Evolutionary conservation across 2,888 invertebrate species (phyloP).

Genomic region (Ophraella communa): DNA sequence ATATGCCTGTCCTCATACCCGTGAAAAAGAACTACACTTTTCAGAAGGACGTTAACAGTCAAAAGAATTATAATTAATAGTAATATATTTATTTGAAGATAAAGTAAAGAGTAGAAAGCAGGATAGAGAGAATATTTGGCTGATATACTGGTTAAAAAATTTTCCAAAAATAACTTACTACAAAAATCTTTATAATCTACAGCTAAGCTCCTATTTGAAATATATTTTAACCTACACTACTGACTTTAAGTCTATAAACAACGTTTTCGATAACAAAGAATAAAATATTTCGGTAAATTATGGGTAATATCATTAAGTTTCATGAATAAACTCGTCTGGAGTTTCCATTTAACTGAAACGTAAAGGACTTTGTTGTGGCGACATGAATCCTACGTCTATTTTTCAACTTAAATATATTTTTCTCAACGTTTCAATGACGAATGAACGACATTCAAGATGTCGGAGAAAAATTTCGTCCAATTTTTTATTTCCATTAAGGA

Average conservation of each 20-base stretch:
- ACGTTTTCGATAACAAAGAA: conserved; percentile 1
- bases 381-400: conserved; percentile 22
- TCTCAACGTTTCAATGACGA: conserved; percentile 21
- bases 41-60: too few species aligned
- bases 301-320: conserved; percentile 26
- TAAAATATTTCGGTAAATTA: conserved; percentile 24
- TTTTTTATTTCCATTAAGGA: too few species aligned
- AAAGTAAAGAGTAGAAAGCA: too few species aligned
- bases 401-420: conserved; percentile 19
- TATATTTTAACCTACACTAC: neutral
- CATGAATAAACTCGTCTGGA: conserved; percentile 19
- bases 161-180: too few species aligned
- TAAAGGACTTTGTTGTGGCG: conserved; percentile 9
- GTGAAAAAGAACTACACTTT: too few species aligned
- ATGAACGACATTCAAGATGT: conserved; percentile 15
- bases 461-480: conserved; percentile 11
- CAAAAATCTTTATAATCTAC: too few species aligned
- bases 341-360: conserved; percentile 16
- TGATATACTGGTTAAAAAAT: too few species aligned
- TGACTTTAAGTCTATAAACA: neutral
- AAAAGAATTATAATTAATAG: too few species aligned
- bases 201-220: too few species aligned
- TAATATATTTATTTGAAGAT: too few species aligned
- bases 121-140: too few species aligned
- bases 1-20: too few species aligned